phyloP scores from a whole-genome alignment of 2,113 vertebrate species.

The Probosciger aterrimus region DNA sequence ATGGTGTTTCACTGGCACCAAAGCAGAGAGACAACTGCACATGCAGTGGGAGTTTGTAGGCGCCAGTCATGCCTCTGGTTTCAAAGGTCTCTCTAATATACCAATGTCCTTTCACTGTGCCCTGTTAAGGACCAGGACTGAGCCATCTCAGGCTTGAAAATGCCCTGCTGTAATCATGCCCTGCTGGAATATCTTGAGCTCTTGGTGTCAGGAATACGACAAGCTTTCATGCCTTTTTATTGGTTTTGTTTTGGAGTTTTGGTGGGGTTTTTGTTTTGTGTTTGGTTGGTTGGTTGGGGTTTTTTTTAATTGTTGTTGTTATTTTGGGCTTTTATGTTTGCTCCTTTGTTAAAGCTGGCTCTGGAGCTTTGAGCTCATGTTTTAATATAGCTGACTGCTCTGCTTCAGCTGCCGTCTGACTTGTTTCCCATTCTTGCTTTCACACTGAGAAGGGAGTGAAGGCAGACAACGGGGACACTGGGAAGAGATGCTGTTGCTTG shows the following conservation, averaged over 20 bases:
- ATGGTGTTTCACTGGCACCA: not conserved
- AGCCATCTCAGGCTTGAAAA: not conserved
- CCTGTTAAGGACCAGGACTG: not conserved
- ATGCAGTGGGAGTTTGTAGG: rapidly evolving
- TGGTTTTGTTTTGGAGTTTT: not conserved
- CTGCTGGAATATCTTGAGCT: not conserved
- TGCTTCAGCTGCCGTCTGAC: not conserved
- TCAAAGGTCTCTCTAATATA: not conserved
- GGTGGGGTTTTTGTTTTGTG: not conserved
- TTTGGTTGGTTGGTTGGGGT: not conserved
- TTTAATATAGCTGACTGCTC: not conserved
- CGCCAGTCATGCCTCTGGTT: not conserved
- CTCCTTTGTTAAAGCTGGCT: not conserved
- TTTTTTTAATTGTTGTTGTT: not conserved
- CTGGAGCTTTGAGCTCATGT: not conserved
- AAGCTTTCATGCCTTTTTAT: not conserved
- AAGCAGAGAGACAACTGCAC: not conserved
- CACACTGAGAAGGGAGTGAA: not conserved
- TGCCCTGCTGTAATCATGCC: not conserved
- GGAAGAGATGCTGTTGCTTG: not conserved
- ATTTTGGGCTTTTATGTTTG: not conserved
- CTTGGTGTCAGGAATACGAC: not conserved
- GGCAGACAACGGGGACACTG: not conserved
- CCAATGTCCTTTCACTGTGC: not conserved
- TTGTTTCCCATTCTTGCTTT: not conserved